A percentile compares a stretch with the other conserved stretches of the same genome.
Conservation (phyloP, 1,140 invertebrate genomes). For the Ceratosolen solmsi region DNA sequence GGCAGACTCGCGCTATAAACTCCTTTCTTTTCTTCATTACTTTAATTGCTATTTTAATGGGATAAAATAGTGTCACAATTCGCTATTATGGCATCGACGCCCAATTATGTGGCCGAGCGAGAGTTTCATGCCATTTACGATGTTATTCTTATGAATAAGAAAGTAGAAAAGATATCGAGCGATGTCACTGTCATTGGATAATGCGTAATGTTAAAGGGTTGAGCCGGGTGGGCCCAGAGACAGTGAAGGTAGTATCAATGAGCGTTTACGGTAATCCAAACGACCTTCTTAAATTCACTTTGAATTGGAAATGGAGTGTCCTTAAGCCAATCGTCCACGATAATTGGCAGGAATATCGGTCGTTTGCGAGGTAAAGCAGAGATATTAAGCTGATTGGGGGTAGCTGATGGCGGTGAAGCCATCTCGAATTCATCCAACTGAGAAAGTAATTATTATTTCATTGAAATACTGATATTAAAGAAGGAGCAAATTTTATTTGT, state of each 20-base stretch:
- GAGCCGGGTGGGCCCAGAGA: too few relatives aligned
- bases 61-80: not conserved
- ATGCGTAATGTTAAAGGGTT: too few relatives aligned
- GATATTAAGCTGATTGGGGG: not conserved
- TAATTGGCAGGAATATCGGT: not conserved
- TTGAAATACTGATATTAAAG: not conserved
- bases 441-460: conserved; percentile 10
- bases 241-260: not conserved
- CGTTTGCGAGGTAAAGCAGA: not conserved
- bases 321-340: not conserved
- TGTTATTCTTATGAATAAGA: too few relatives aligned
- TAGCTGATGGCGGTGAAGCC: not conserved
- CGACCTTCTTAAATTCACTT: not conserved
- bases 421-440: not conserved
- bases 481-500: conserved; percentile 6
- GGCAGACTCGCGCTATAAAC: not conserved
- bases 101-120: not conserved
- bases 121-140: too few relatives aligned
- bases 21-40: not conserved
- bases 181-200: too few relatives aligned
- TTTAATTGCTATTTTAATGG: not conserved
- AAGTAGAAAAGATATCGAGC: too few relatives aligned
- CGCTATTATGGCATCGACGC: not conserved
- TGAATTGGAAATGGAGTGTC: not conserved
- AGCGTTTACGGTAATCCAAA: not conserved